Base-by-base conservation (phyloP, 2,888 invertebrate genomes). In the Cantharis flavilabris region DNA sequence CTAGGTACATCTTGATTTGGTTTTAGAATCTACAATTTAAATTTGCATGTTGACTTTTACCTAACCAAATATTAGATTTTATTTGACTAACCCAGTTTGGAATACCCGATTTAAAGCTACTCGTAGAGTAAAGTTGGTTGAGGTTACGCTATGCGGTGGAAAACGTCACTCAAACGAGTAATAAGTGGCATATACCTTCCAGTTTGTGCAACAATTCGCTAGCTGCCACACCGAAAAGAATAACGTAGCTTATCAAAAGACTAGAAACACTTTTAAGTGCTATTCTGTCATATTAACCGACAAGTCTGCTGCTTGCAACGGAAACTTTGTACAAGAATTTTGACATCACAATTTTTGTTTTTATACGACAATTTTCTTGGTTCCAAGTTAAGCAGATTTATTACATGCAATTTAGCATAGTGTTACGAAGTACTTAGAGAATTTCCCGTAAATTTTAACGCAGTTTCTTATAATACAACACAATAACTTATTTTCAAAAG, bases 11-110 rank as follows among this genome's bases (percentile, higher is more conserved):
- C 18, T 67, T 67, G 64, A 65, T 70, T 69, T 70, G 33, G 64
- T 75, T 75, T 71, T 71, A 62, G 20, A 65, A 75, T 75, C 30
- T 30, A 63, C 30, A 69, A 72, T 71, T 67, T 49, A 49, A 49
- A 49, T 49, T 49, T 49, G 49, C 49, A 49, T 49, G 49, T 49
- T 72, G 26, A 72, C 71, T 76, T 76, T 75, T 69, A 33, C 49
- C 69, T 49, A 20, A 72, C 71, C 69, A 76, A 76, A 76, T 76
- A 72, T 76, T 72, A 71, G 69, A 76, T 76, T 75, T 76, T 72
- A 76, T 72, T 76, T 72, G 69, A 26, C 72, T 72, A 72, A 72
- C 72, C 69, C 69, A 76, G 69, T 76, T 76, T 76, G 49, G 28
- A 20, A 49, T 49, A 49, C 62, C 14, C 20, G 63, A 71, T 64